Percentiles rank a stretch among this genome's conserved stretches.
Evolutionary conservation across 2,888 invertebrate genomes (phyloP).

Genomic region (Punctoribates punctum): DNA sequence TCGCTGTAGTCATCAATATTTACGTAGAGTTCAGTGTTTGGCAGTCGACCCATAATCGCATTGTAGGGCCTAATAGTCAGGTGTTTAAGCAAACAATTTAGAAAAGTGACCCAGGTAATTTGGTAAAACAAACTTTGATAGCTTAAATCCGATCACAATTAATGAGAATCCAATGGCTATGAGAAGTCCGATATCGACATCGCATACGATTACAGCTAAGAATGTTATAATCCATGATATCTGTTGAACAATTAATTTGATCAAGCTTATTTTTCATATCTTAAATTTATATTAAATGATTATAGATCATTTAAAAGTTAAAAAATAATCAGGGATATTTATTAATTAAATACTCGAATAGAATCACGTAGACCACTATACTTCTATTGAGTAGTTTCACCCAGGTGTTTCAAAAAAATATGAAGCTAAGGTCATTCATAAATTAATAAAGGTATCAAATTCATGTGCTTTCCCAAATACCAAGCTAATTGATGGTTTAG

Average conservation of each 20-base stretch:
- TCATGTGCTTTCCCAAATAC: too few species aligned
- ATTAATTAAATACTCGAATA: too few species aligned
- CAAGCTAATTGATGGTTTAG: too few species aligned
- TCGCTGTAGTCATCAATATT: slow-evolving; percentile 65
- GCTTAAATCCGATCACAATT: slow-evolving; percentile 63
- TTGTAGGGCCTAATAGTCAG: slow-evolving; percentile 60
- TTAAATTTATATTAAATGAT: too few species aligned
- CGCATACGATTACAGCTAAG: slow-evolving; percentile 67
- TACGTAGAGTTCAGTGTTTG: slow-evolving; percentile 71
- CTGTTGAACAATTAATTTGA: not conserved
- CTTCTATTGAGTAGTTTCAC: too few species aligned
- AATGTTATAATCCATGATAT: slow-evolving; percentile 75
- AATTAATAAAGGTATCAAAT: too few species aligned
- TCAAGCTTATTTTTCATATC: not conserved
- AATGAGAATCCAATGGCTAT: slow-evolving; percentile 72
- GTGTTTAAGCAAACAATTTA: not conserved
- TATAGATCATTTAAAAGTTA: too few species aligned
- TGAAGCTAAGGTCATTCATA: too few species aligned
- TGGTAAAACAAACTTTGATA: slow-evolving; percentile 23
- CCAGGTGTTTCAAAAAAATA: too few species aligned
- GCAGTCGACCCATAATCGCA: slow-evolving; percentile 65
- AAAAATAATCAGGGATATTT: too few species aligned
- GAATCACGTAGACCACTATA: too few species aligned
- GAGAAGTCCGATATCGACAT: slow-evolving; percentile 75
- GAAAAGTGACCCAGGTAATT: not conserved